These are phyloP conservation scores for Nannoperca obscura DNA, from an alignment of 2,797 vertebrate species.

Conservation along the genomic window DNA sequence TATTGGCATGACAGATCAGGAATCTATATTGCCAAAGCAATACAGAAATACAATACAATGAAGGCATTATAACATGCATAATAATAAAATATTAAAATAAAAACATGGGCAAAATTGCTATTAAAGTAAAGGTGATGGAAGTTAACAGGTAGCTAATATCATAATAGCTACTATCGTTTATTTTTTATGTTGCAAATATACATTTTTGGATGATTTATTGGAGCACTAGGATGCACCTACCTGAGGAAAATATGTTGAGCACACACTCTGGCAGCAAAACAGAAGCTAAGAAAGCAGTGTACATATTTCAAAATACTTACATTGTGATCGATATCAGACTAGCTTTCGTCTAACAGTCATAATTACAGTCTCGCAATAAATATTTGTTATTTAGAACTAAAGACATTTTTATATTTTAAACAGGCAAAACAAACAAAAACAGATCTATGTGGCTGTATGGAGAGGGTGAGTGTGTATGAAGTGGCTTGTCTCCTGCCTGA, in stretches of 20 bases:
- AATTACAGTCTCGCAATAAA: background rate
- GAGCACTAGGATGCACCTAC: background rate
- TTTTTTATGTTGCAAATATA: background rate
- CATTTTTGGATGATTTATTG: background rate
- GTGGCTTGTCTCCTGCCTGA: slow-evolving; percentile 80
- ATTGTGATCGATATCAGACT: background rate
- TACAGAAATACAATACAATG: too few relatives aligned
- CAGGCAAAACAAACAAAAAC: slow-evolving; percentile 12
- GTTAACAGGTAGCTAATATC: background rate
- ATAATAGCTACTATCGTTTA: background rate
- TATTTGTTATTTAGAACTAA: background rate
- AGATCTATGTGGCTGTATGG: slow-evolving; percentile 51
- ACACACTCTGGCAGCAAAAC: slow-evolving; percentile 5
- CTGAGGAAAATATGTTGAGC: background rate
- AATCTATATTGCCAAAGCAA: too few relatives aligned
- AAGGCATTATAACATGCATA: too few relatives aligned
- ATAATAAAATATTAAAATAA: too few relatives aligned
- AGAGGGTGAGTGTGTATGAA: slow-evolving; percentile 60
- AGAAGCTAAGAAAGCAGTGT: background rate
- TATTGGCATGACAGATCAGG: too few relatives aligned
- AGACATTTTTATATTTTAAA: slow-evolving; percentile 13
- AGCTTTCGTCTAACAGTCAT: background rate
- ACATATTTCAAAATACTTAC: background rate
- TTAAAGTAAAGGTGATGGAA: background rate
- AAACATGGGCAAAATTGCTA: background rate